Evolutionary conservation across 1,140 invertebrate species (phyloP), one percentile per base, ranked within the genome.

Genomic region (Tetramorium simillimum): DNA sequence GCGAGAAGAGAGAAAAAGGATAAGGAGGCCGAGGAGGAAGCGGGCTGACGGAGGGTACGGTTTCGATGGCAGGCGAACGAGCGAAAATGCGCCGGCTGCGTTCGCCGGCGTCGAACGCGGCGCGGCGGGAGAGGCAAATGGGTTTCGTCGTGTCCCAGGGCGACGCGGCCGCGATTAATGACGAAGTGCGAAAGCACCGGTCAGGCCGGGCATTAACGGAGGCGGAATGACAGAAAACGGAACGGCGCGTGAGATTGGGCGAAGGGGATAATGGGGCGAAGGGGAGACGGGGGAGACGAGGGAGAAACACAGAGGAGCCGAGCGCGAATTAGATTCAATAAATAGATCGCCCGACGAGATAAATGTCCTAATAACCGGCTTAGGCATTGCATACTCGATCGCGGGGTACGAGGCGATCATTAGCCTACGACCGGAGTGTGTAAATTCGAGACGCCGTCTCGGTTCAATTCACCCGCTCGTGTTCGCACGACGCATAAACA

Each of bases 131-230:
- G 80, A 82, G 51, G 80, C 80, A 73, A 73, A 82, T 82, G 65
- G 49, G 78, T 82, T 82, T 60, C 80, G 80, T 82, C 80, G 80
- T 75, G 80, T 84, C 80, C 84, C 73, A 86, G 73, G 84, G 78
- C 84, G 87, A 80, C 84, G 56, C 63, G 65, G 51, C 46, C 51
- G 82, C 72, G 85, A 84, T 88, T 86, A 85, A 76, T 58, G 53
- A 76, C 65, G 53, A 51, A 72, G 56, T 53, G 63, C 51, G 24
- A 85, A 78, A 78, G 58, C 37, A 33, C 81, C 21, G 3, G 78
- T 37, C 56, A 5, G 37, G 33, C 21, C 2, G 46, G 62, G 16
- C 37, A 81, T 81, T 70, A 70, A 81, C 77, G 77, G 77, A 72
- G 67, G n/a, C 80, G 69, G 40, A 73, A 82, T 58, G 67, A 73